Evolutionary conservation across 2,888 invertebrate genomes (phyloP).

Genomic region (Periphyllus acericola): DNA sequence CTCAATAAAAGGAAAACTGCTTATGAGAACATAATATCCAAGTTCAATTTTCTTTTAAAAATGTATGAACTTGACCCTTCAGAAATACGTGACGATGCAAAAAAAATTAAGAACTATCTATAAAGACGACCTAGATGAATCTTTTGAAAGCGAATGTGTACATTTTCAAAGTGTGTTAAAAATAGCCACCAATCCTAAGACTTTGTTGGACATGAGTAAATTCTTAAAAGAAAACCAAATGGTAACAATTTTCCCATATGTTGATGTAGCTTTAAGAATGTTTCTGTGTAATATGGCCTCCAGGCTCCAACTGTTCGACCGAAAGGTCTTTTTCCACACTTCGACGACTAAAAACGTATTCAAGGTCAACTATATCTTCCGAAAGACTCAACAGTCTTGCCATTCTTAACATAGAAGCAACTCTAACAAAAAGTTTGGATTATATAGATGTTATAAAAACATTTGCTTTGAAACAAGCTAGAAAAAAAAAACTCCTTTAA

Average conservation of each 20-base stretch:
- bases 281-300: background rate
- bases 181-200: background rate
- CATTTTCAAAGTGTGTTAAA: constrained; percentile 21
- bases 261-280: background rate
- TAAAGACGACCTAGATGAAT: constrained; percentile 19
- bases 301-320: background rate
- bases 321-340: too few species aligned
- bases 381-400: too few species aligned
- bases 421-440: too few species aligned
- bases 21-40: constrained; percentile 14
- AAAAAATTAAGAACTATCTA: constrained; percentile 23
- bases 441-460: too few species aligned
- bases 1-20: background rate
- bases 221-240: background rate
- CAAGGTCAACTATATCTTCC: too few species aligned
- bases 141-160: constrained; percentile 24
- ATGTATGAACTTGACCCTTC: background rate
- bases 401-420: too few species aligned
- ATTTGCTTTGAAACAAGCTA: too few species aligned
- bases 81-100: constrained; percentile 19
- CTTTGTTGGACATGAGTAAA: constrained; percentile 12
- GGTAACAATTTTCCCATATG: background rate
- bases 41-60: background rate
- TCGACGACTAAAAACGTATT: too few species aligned
- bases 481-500: too few species aligned